These are phyloP conservation scores for Taphrorychus bicolor DNA, from an alignment of 2,888 invertebrate genomes.

Conservation along the genomic window DNA sequence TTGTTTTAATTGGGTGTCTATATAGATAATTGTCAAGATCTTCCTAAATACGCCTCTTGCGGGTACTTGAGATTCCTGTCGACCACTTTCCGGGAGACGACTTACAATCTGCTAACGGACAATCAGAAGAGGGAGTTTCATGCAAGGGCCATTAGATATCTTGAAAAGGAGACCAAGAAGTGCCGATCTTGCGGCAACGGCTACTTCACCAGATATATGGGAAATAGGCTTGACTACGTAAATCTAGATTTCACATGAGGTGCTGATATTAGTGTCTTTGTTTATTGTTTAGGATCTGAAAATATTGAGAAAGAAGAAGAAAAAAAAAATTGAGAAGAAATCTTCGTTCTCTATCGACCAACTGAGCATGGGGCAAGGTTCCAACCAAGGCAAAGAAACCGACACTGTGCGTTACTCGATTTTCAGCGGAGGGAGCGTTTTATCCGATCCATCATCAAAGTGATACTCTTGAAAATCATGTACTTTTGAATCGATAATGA, in stretches of 20 bases:
- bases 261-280: background rate
- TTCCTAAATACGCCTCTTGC: constrained; percentile 70
- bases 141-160: constrained; percentile 64
- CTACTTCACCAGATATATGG: constrained; percentile 62
- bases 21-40: constrained; percentile 62
- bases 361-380: too few species aligned
- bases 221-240: constrained; percentile 55
- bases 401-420: constrained; percentile 24
- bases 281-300: too few species aligned
- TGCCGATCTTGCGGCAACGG: constrained; percentile 67
- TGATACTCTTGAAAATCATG: too few species aligned
- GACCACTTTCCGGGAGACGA: constrained; percentile 65
- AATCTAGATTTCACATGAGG: too few species aligned
- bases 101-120: constrained; percentile 69
- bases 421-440: constrained; percentile 25
- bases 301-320: too few species aligned
- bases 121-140: constrained; percentile 70
- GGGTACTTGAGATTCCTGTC: constrained; percentile 68
- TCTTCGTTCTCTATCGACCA: constrained; percentile 1
- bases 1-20: too few species aligned
- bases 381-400: constrained; percentile 17
- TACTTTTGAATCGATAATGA: too few species aligned
- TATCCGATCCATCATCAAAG: background rate
- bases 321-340: constrained; percentile 11
- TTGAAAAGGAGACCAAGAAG: constrained; percentile 65